Base-by-base conservation (phyloP, 2,797 vertebrate genomes). In the Craterocephalus amniculus region DNA sequence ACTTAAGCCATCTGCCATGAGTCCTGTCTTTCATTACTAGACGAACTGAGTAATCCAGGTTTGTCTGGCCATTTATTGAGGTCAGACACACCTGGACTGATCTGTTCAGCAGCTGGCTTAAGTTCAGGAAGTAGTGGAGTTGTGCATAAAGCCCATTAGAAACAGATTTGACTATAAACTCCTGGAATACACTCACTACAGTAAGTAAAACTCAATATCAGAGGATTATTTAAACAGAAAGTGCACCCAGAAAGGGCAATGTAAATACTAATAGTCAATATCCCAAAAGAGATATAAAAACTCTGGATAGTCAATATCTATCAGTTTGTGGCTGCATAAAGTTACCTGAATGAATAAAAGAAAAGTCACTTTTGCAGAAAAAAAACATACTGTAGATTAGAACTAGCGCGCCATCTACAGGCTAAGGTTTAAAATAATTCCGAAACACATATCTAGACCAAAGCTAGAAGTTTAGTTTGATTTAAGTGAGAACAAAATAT, bases 391-490 rank as follows among this genome's bases (percentile, higher is more conserved):
- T 1, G 1, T 59, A 63, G 52, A 54, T 56, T 75, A 29, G 31
- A 63, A 14, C 65, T 43, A 61, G 32, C 62, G 81, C 80, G 67
- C 80, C 88, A 90, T 86, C 91, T 86, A 76, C 74, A 7, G 84
- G 72, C 0, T 1, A 6, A 10, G 4, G 4, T 9, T 12, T 8
- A 7, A 24, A 9, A 18, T 26, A 27, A 10, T 26, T 26, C 12
- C 22, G 43, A 32, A 26, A 2, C 8, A 20, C 70, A 22, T 51
- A 4, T 12, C 20, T 6, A 36, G 12, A 63, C 52, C 16, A 31
- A 36, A 31, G 40, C 6, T 16, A 43, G 4, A 67, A 3, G 10
- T 58, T 63, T 68, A 29, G 1, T 22, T 73, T 58, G 1, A 11
- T 27, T 27, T 2, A 26, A 26, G 0, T 31, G 1, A 48, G 9